Evolutionary conservation across 2,888 invertebrate genomes (phyloP).

Genomic region (Stegophylla sp.): DNA sequence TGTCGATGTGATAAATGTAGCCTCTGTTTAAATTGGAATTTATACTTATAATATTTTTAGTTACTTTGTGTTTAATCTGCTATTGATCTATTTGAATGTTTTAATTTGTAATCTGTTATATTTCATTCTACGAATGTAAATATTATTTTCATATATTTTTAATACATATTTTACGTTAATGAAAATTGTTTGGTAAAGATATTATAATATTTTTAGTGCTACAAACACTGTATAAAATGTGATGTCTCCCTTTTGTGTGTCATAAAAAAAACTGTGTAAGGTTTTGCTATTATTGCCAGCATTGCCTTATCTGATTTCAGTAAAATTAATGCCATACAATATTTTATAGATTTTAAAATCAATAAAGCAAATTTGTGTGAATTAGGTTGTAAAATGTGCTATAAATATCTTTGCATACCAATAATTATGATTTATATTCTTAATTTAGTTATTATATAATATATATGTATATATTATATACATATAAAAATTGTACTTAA

Average conservation of each 20-base stretch:
- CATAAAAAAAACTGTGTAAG: neutral
- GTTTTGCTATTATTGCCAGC: neutral
- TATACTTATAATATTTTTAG: neutral
- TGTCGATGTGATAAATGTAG: neutral
- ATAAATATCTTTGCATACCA: neutral
- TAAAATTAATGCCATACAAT: neutral
- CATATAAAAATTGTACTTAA: constrained; percentile 26
- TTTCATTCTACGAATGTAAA: neutral
- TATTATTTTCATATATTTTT: constrained; percentile 4
- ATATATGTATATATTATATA: no score
- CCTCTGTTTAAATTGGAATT: constrained; percentile 5
- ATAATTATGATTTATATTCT: neutral
- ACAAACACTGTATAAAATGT: constrained; percentile 2
- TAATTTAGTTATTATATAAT: neutral
- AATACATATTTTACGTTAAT: constrained; percentile 27
- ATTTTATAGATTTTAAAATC: neutral
- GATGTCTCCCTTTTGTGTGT: constrained; percentile 3
- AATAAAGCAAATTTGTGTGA: neutral
- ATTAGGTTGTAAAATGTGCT: neutral
- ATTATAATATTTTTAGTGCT: neutral
- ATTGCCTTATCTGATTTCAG: neutral
- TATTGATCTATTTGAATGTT: constrained; percentile 9
- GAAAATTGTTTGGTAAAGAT: neutral
- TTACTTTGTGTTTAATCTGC: neutral
- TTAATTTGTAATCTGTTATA: constrained; percentile 29